Evolutionary conservation across 1,140 invertebrate species (phyloP).

Genomic region (Zaprionus taronus): DNA sequence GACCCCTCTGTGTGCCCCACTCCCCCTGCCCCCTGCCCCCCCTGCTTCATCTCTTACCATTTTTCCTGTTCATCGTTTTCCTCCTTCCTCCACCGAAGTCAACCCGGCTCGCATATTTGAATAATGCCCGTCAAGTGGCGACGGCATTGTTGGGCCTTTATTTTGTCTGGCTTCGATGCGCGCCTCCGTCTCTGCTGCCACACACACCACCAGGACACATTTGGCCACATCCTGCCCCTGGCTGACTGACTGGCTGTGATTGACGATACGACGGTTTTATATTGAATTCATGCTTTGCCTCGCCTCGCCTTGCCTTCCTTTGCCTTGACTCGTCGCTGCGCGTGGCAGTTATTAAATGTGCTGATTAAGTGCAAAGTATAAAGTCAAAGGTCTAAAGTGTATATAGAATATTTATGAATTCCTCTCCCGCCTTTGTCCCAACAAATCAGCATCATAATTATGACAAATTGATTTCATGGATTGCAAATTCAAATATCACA

Average conservation of each 20-base stretch:
- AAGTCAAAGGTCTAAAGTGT: slow-evolving; percentile 39
- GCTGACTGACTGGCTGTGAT: slow-evolving; percentile 57
- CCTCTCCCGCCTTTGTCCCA: slow-evolving; percentile 1
- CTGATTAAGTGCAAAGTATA: slow-evolving; percentile 77
- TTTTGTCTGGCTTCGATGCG: slow-evolving; percentile 43
- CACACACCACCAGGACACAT: slow-evolving; percentile 4
- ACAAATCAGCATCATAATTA: slow-evolving; percentile 48
- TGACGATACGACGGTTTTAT: slow-evolving; percentile 70
- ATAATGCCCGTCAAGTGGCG: slow-evolving; percentile 77
- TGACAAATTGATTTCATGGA: slow-evolving; percentile 61
- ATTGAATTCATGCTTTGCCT: slow-evolving; percentile 53
- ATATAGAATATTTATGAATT: slow-evolving; percentile 74
- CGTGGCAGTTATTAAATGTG: slow-evolving; percentile 77
- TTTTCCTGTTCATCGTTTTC: slow-evolving; percentile 13
- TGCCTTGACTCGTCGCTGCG: slow-evolving; percentile 41
- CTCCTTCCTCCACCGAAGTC: neutral
- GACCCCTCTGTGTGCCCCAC: neutral
- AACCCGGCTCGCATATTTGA: slow-evolving; percentile 51
- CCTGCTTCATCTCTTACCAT: neutral
- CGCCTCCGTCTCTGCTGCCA: neutral
- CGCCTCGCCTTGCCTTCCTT: slow-evolving; percentile 3
- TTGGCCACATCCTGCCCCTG: slow-evolving; percentile 28
- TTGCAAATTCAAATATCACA: slow-evolving; percentile 13
- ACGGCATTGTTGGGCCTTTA: slow-evolving; percentile 52
- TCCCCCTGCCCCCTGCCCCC: neutral